Evolutionary conservation across 2,797 vertebrate genomes (phyloP), one percentile per base, ranked within the genome.

Genomic region (Sibirionetta formosa): DNA sequence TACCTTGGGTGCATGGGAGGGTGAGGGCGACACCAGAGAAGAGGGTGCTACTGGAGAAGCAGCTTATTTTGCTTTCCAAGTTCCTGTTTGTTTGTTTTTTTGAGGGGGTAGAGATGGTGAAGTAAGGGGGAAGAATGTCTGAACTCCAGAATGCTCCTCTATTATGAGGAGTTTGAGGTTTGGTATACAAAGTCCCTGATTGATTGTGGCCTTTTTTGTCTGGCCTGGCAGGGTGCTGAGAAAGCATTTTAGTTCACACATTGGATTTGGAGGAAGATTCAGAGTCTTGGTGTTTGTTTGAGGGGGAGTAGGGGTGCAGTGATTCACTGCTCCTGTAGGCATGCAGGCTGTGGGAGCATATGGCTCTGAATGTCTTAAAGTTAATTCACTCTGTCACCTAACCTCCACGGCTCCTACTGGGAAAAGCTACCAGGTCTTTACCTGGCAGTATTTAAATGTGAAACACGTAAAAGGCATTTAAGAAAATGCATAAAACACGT

Each of bases 371-470:
- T 75, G 36, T 18, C 48, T 96, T 89, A 66, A 88, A 90, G 83
- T 88, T 97, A 94, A 97, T 93, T 96, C 82, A 91, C 56, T 94
- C 15, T 96, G 94, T 96, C 92, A 94, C 82, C 40, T 94, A 85
- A 86, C 58, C 75, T 91, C 31, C 65, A 7, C 80, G 4, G 11
- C 66, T 95, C 69, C 80, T 95, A 29, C 2, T 69, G 72, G n/a
- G 64, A 94, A 93, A 97, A 96, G 27, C 86, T 90, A 90, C 44
- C 82, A 53, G 65, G 61, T 48, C 42, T 66, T 89, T 93, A 92
- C 73, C 90, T 96, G 63, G 86, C 29, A 63, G 60, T 94, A 95
- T 96, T 97, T 88, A 96, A 97, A 95, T 96, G 51, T 97, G 73
- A 94, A 79, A 86, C 86, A 96, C 35, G 22, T 90, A 97, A 96